Evolutionary conservation across 2,888 invertebrate genomes (phyloP).

Genomic region (Sarcophaga rosellei): DNA sequence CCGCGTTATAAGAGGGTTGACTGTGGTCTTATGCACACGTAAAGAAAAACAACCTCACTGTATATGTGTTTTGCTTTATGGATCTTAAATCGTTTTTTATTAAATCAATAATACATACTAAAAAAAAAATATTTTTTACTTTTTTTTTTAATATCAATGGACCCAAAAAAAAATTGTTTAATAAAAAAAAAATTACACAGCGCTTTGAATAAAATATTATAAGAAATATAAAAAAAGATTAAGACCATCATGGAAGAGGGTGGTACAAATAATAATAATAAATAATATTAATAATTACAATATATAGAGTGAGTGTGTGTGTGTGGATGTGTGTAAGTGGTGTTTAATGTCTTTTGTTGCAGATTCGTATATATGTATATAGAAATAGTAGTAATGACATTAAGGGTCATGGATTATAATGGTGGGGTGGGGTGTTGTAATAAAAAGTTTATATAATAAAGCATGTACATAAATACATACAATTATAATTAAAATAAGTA

Average conservation of each 20-base stretch:
- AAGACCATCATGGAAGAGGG: constrained; percentile 1
- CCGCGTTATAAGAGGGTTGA: too few species aligned
- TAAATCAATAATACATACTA: constrained; percentile 30
- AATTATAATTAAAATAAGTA: constrained; percentile 34
- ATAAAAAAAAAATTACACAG: constrained; percentile 26
- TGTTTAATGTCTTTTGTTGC: constrained; percentile 50
- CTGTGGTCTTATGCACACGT: too few species aligned
- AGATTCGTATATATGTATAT: constrained; percentile 43
- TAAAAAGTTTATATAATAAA: constrained; percentile 16
- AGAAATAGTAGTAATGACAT: constrained; percentile 41
- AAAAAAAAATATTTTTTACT: not conserved
- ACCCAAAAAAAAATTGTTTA: not conserved
- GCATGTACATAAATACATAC: constrained; percentile 24
- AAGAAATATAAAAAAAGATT: not conserved
- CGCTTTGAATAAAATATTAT: constrained; percentile 30
- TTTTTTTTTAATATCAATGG: constrained; percentile 2
- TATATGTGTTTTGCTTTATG: constrained; percentile 10
- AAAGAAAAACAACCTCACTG: not conserved
- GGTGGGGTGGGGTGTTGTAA: not conserved
- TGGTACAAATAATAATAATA: not conserved
- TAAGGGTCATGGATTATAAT: constrained; percentile 5
- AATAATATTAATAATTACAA: constrained; percentile 2
- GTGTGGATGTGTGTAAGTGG: not conserved
- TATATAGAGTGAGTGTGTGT: not conserved
- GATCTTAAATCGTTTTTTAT: constrained; percentile 10